Evolutionary conservation across 2,888 invertebrate species (phyloP), one percentile per base, ranked within the genome.

Genomic region (Tortricodes alternella): DNA sequence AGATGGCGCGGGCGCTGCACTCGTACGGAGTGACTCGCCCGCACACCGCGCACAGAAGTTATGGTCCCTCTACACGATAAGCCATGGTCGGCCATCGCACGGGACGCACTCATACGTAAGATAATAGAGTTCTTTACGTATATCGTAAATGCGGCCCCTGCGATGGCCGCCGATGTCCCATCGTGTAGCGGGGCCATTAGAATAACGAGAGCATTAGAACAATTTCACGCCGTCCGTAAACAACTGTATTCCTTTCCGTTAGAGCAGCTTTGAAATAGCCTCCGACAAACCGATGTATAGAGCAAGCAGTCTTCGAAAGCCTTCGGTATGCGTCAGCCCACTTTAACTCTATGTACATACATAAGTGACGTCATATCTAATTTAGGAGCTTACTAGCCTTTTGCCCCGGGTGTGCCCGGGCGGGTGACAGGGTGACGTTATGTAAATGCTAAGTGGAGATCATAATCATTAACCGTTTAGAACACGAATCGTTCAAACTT

Each of bases 301-400:
- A 50, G 21, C 44, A 9, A 19, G n/a, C 9, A n/a, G n/a, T n/a
- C 38, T 19, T 34, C 29, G 2, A 43, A 21, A 53, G 53, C 55
- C 56, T 56, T 56, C 44, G 56, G 56, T 56, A 56, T 56, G 58
- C 61, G 61, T 63, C 62, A 57, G 48, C 59, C 56, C 62, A 64
- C 61, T 74, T 32, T 70, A 73, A 72, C 71, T 70, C 69, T 73
- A 74, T 87, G 85, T 88, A 85, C 76, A 83, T 85, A 85, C 70
- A 73, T 72, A 73, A 77, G 71, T 84, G 81, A 83, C 80, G 81
- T 89, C 89, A 89, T 90, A 90, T 89, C 89, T 88, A 75, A 73
- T 70, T 85, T 89, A 89, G 83, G 89, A 90, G 89, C 89, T 90
- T 90, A 89, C 85, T 87, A 89, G 89, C 89, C 87, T 89, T 89